A percentile compares a stretch with the other conserved stretches of the same genome.
Evolutionary conservation across 2,113 vertebrate genomes (phyloP).

Genomic region (Hypocryptadius cinnamomeus): DNA sequence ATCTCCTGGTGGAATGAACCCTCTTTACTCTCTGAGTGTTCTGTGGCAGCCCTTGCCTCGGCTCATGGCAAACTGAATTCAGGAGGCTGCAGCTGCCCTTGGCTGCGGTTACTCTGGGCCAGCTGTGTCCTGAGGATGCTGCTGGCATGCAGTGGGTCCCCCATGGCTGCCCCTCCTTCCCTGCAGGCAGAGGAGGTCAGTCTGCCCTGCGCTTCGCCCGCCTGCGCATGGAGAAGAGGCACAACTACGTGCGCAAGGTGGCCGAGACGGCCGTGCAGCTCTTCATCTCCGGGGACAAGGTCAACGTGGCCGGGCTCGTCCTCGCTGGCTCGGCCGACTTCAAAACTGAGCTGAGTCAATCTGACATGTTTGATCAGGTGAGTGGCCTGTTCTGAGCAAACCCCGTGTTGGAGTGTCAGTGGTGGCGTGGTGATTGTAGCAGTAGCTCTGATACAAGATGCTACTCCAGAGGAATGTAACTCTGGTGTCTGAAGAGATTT

Average conservation of each 20-base stretch:
- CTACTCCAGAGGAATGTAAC: not conserved
- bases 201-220: slow-evolving; percentile 97
- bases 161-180: not conserved
- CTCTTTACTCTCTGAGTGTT: not conserved
- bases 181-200: slow-evolving; percentile 93
- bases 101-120: not conserved
- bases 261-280: slow-evolving; percentile 97
- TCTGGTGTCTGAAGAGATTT: not conserved
- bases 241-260: slow-evolving; percentile 98
- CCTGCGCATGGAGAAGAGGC: slow-evolving; percentile 97
- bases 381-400: slow-evolving; percentile 15
- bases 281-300: slow-evolving; percentile 97
- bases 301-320: slow-evolving; percentile 96
- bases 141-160: not conserved
- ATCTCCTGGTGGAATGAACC: not conserved
- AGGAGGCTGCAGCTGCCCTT: not conserved
- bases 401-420: fast-evolving
- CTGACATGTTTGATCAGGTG: slow-evolving; percentile 99
- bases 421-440: fast-evolving
- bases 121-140: not conserved
- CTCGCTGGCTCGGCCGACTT: slow-evolving; percentile 97
- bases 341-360: slow-evolving; percentile 98
- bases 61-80: not conserved
- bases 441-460: not conserved
- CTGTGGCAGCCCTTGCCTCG: not conserved